Conservation (phyloP, 2,113 vertebrate genomes). For the Asarcornis scutulata region DNA sequence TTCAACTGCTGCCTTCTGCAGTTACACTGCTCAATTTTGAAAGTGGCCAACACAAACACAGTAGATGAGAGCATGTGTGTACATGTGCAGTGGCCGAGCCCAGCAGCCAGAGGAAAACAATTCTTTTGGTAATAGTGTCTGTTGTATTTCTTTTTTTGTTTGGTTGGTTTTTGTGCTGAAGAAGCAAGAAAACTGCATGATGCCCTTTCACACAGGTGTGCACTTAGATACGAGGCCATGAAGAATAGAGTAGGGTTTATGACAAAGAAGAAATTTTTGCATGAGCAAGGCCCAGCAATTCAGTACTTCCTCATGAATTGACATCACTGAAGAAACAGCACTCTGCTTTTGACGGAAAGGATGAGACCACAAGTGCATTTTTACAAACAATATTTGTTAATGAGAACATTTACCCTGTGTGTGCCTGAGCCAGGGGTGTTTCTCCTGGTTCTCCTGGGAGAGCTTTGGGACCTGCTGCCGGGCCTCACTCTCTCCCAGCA, state of each 20-base stretch:
- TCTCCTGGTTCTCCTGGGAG: neutral
- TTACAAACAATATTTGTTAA: neutral
- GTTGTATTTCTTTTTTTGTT: too few species aligned
- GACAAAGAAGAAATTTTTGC: neutral
- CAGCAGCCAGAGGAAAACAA: neutral
- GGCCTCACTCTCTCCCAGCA: neutral
- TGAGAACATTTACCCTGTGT: neutral
- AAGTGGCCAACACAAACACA: neutral
- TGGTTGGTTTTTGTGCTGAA: neutral
- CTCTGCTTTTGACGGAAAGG: neutral
- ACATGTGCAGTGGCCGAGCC: fast-evolving
- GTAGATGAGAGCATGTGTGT: neutral
- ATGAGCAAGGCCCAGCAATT: neutral
- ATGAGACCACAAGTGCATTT: neutral
- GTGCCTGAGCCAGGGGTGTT: neutral
- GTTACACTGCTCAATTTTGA: neutral
- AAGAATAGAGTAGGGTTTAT: neutral
- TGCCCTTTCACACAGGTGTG: neutral
- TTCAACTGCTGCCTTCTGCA: fast-evolving
- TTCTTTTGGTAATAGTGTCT: neutral
- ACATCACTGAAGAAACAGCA: neutral
- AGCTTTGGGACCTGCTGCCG: neutral
- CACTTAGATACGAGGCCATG: neutral
- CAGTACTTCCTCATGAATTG: neutral
- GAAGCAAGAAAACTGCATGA: neutral